These are phyloP conservation scores for Megamerina dolium DNA, from an alignment of 2,888 invertebrate genomes.

Conservation along the genomic window DNA sequence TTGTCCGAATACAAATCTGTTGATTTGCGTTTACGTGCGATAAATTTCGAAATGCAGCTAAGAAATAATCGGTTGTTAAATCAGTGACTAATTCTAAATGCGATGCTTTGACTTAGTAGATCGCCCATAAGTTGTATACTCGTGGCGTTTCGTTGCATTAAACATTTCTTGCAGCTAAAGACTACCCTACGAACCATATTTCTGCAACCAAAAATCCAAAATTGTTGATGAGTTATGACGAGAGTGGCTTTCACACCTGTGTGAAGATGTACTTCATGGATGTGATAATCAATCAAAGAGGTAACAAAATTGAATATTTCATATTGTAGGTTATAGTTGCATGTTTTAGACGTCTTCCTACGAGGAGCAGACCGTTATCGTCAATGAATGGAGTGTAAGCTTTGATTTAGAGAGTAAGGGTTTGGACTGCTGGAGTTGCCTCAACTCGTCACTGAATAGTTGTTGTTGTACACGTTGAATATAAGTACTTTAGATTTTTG, in stretches of 20 bases:
- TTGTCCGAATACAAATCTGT: conserved; percentile 13
- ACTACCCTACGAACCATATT: not conserved
- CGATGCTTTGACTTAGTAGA: too few species aligned
- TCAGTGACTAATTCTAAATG: conserved; percentile 12
- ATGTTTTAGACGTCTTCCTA: not conserved
- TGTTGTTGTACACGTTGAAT: not conserved
- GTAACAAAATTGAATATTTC: not conserved
- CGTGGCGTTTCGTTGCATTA: conserved; percentile 5
- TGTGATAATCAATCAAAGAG: not conserved
- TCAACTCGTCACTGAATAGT: not conserved
- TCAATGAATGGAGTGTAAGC: too few species aligned
- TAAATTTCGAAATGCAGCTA: conserved; percentile 11
- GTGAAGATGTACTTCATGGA: not conserved
- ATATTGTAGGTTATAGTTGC: not conserved
- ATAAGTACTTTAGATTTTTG: not conserved
- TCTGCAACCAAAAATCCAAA: not conserved
- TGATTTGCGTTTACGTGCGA: conserved; percentile 13
- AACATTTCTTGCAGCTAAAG: not conserved
- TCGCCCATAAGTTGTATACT: conserved; percentile 6
- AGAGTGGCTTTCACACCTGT: not conserved
- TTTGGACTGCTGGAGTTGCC: not conserved
- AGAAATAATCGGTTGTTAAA: conserved; percentile 10
- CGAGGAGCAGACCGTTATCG: conserved; percentile 3
- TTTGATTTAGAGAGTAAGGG: not conserved
- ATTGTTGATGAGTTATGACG: not conserved